Conservation (phyloP, 1,140 invertebrate species). For the Heliconius hewitsoni region DNA sequence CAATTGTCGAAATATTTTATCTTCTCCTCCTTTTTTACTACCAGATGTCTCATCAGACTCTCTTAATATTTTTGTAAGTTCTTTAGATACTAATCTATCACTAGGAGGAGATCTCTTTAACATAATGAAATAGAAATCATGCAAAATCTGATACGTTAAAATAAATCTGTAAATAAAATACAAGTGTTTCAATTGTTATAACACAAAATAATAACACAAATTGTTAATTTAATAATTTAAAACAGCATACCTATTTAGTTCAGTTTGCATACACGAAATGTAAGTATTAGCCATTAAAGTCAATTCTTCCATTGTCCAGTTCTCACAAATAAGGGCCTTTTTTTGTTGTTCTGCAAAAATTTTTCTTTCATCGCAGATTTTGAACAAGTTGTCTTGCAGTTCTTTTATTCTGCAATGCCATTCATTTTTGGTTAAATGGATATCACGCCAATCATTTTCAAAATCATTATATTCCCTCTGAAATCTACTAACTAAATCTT, state of each 20-base stretch:
- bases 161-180: conserved; percentile 58
- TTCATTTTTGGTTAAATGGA: conserved; percentile 75
- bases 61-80: conserved; percentile 62
- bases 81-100: conserved; percentile 68
- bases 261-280: conserved; percentile 80
- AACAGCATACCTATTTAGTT: conserved; percentile 79
- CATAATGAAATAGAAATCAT: conserved; percentile 82
- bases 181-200: background rate
- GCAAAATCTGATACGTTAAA: conserved; percentile 78
- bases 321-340: conserved; percentile 71
- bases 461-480: conserved; percentile 82
- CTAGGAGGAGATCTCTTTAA: conserved; percentile 62
- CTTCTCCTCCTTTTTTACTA: conserved; percentile 63
- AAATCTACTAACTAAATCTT: conserved; percentile 79
- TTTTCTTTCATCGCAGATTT: conserved; percentile 82
- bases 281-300: conserved; percentile 81
- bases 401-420: conserved; percentile 75
- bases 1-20: conserved; percentile 65
- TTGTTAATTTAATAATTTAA: conserved; percentile 8
- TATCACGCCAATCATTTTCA: conserved; percentile 79
- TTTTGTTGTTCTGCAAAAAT: conserved; percentile 78
- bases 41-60: conserved; percentile 60
- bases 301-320: conserved; percentile 80
- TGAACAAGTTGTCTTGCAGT: conserved; percentile 63
- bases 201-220: background rate